Evolutionary conservation across 1,140 invertebrate species (phyloP).

Genomic region (Caenorhabditis latens): DNA sequence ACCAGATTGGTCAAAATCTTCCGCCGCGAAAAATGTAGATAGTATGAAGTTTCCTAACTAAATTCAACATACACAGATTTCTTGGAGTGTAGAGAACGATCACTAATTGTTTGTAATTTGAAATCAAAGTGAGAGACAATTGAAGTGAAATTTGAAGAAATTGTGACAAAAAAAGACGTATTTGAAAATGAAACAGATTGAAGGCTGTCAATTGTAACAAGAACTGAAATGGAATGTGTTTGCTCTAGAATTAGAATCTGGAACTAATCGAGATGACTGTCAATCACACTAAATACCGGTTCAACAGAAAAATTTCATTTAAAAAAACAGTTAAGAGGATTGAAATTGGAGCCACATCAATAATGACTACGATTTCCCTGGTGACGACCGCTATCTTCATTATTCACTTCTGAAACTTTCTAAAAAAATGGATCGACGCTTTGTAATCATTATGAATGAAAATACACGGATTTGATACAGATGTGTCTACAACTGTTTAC

Average conservation of each 20-base stretch:
- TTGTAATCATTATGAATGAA: too few species aligned
- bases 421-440: too few species aligned
- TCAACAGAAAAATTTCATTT: too few species aligned
- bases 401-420: too few species aligned
- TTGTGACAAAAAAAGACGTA: neutral
- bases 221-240: neutral
- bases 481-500: too few species aligned
- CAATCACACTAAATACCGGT: too few species aligned
- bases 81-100: neutral
- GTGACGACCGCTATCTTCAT: too few species aligned
- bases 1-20: neutral
- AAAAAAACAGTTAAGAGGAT: too few species aligned
- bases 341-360: too few species aligned
- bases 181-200: neutral
- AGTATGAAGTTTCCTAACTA: neutral
- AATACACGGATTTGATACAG: too few species aligned
- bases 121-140: neutral
- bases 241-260: neutral
- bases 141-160: neutral
- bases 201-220: neutral
- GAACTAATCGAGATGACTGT: neutral
- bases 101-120: neutral
- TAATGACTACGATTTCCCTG: too few species aligned
- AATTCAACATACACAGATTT: neutral
- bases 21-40: neutral